These are phyloP conservation scores for Phalacrocorax carbo DNA, from an alignment of 2,113 vertebrate genomes.

Conservation along the genomic window DNA sequence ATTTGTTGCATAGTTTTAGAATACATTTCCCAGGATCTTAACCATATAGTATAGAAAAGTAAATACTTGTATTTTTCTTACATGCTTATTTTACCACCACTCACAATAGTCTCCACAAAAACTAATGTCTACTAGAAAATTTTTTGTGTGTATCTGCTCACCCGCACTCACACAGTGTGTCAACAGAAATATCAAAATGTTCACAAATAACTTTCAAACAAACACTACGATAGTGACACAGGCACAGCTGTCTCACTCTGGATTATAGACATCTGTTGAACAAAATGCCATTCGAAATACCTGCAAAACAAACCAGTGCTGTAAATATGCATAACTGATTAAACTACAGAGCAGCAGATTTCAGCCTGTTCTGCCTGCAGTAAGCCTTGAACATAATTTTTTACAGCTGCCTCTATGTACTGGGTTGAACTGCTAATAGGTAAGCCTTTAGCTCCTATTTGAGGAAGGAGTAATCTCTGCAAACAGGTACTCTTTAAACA, in stretches of 20 bases:
- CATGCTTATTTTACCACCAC: neutral
- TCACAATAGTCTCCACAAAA: neutral
- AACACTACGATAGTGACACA: neutral
- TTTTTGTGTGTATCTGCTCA: neutral
- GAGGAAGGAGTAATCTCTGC: neutral
- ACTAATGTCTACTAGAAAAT: neutral
- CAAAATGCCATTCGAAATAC: neutral
- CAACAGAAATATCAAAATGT: neutral
- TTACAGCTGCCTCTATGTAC: neutral
- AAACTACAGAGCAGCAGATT: neutral
- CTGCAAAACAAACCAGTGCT: neutral
- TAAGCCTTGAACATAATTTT: neutral
- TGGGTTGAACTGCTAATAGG: neutral
- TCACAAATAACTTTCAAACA: neutral
- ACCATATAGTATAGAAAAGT: neutral
- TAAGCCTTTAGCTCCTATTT: neutral
- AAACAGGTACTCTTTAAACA: conserved; percentile 26
- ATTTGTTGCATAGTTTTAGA: neutral
- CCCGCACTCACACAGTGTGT: neutral
- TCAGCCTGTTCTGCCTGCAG: neutral
- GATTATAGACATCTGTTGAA: neutral
- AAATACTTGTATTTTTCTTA: neutral
- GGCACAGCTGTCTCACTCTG: neutral
- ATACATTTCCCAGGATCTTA: neutral
- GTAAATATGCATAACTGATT: neutral